These are phyloP conservation scores for Drosophila miranda DNA, from an alignment of 1,140 invertebrate genomes.

Conservation along the genomic window DNA sequence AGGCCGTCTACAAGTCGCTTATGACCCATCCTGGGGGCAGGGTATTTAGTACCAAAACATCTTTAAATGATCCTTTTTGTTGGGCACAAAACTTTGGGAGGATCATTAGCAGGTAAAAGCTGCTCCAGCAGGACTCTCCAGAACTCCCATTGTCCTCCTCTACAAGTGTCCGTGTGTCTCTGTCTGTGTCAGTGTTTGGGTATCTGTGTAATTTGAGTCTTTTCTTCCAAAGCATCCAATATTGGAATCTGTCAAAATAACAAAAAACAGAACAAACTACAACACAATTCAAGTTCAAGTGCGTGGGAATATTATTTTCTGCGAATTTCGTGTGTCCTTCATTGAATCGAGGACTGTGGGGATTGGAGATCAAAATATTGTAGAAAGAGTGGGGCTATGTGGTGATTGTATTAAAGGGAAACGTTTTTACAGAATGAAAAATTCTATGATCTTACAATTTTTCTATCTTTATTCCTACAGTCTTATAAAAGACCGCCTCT, in stretches of 20 bases:
- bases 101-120: constrained; percentile 71
- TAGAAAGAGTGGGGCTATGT: background rate
- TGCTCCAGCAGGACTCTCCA: constrained; percentile 24
- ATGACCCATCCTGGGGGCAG: constrained; percentile 46
- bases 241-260: constrained; percentile 66
- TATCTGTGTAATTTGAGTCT: constrained; percentile 70
- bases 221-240: constrained; percentile 30
- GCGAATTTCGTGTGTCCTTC: constrained; percentile 48
- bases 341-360: background rate
- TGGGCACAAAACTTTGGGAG: constrained; percentile 11
- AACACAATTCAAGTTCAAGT: constrained; percentile 74
- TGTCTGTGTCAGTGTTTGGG: constrained; percentile 5
- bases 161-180: constrained; percentile 1
- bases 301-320: constrained; percentile 70
- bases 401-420: background rate
- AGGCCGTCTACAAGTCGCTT: constrained; percentile 43
- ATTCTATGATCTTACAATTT: no score
- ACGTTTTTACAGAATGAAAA: no score
- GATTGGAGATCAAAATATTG: background rate
- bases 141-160: constrained; percentile 33
- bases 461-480: no score
- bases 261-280: constrained; percentile 10
- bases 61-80: constrained; percentile 14
- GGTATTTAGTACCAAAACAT: constrained; percentile 44
- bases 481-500: no score